Conservation (phyloP, 1,140 invertebrate genomes). For the Babylonia areolata region DNA sequence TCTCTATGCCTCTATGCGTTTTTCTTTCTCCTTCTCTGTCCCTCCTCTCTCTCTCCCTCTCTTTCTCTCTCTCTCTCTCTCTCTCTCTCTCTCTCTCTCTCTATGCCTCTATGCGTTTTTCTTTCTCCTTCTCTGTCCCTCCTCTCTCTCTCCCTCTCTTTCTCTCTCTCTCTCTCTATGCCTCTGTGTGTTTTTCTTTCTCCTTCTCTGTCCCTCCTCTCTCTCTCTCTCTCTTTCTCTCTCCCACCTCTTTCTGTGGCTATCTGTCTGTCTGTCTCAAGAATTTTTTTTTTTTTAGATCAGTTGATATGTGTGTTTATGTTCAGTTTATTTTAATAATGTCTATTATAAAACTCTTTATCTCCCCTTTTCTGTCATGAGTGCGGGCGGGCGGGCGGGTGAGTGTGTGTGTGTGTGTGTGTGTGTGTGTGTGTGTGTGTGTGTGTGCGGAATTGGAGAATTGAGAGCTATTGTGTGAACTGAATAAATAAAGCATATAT, state of each 20-base stretch:
- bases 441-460: not conserved
- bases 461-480: no score
- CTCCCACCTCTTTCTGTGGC: no score
- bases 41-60: not conserved
- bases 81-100: constrained; percentile 1
- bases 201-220: not conserved
- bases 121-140: not conserved
- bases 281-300: no score
- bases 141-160: not conserved
- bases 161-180: not conserved
- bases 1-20: no score
- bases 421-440: not conserved
- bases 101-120: not conserved
- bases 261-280: not conserved
- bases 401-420: not conserved
- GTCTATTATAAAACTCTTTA: no score
- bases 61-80: not conserved
- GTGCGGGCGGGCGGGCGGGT: not conserved
- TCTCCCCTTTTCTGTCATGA: no score
- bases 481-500: no score
- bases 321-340: no score
- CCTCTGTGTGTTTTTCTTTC: no score
- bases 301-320: no score
- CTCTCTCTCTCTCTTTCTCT: not conserved
- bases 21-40: not conserved